Percentiles rank a stretch among this genome's conserved stretches.
Conservation (phyloP, 2,797 vertebrate genomes). For the Thunnus albacares region DNA sequence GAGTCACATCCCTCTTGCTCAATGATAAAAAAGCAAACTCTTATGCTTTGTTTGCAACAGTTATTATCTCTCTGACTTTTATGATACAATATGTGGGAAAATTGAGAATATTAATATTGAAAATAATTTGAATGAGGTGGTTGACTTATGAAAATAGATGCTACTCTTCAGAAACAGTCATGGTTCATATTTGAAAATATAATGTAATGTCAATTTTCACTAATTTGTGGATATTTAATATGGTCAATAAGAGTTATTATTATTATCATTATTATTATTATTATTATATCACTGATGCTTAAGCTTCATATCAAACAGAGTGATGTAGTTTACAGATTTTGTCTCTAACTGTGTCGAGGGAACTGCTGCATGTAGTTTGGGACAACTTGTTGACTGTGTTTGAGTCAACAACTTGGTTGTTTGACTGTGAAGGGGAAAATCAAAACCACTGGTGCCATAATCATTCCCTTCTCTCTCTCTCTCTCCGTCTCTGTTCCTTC, state of each 20-base stretch:
- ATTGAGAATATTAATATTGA: neutral
- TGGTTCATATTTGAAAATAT: neutral
- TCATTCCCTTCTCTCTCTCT: slow-evolving; percentile 15
- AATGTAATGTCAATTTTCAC: neutral
- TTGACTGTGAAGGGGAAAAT: slow-evolving; percentile 35
- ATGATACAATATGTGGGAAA: neutral
- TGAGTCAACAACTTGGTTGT: slow-evolving; percentile 35
- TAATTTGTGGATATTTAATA: neutral
- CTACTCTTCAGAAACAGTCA: neutral
- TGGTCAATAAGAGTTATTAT: neutral
- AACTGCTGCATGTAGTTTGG: slow-evolving; percentile 18
- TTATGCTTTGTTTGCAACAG: slow-evolving; percentile 10
- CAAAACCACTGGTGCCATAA: slow-evolving; percentile 48
- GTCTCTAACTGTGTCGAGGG: neutral
- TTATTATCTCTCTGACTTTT: slow-evolving; percentile 22
- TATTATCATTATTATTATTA: neutral
- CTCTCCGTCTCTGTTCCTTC: neutral
- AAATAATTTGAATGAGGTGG: neutral
- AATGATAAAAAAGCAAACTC: neutral
- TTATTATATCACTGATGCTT: neutral
- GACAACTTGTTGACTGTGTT: slow-evolving; percentile 40
- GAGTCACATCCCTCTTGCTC: slow-evolving; percentile 6
- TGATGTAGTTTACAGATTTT: neutral
- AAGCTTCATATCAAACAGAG: neutral
- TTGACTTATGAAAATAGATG: neutral